phyloP scores from a whole-genome alignment of 2,113 vertebrate genomes.

The Siphamia tubifer region DNA sequence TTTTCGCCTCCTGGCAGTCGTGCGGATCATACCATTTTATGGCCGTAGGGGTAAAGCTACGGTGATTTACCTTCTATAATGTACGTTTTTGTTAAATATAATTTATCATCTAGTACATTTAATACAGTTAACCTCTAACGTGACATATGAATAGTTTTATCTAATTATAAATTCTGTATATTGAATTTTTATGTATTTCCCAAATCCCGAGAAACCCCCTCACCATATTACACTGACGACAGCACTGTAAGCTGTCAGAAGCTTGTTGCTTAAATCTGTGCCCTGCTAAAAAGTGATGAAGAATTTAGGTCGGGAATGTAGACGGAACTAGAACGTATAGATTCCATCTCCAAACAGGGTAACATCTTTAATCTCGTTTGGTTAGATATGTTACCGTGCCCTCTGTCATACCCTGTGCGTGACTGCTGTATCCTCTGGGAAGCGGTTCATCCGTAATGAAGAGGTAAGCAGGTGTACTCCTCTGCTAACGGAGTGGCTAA shows the following conservation, averaged over 20 bases:
- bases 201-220: not conserved
- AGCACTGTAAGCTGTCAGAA: slow-evolving; percentile 80
- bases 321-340: slow-evolving; percentile 1
- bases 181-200: not conserved
- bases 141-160: no score
- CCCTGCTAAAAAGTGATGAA: slow-evolving; percentile 57
- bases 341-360: not conserved
- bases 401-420: slow-evolving; percentile 51
- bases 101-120: accelerated
- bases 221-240: slow-evolving; percentile 26
- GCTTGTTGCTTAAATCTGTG: slow-evolving; percentile 81
- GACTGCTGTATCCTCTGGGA: slow-evolving; percentile 51
- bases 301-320: slow-evolving; percentile 8
- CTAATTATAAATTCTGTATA: not conserved
- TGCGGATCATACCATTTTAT: slow-evolving; percentile 70
- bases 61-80: not conserved
- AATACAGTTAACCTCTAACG: not conserved
- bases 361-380: slow-evolving; percentile 26
- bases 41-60: not conserved
- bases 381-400: slow-evolving; percentile 40
- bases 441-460: slow-evolving; percentile 62
- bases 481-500: slow-evolving; percentile 45
- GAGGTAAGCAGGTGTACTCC: slow-evolving; percentile 75
- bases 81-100: not conserved
- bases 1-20: slow-evolving; percentile 75